Base-by-base conservation (phyloP, 1,140 invertebrate genomes). In the Trichonephila clavipes region DNA sequence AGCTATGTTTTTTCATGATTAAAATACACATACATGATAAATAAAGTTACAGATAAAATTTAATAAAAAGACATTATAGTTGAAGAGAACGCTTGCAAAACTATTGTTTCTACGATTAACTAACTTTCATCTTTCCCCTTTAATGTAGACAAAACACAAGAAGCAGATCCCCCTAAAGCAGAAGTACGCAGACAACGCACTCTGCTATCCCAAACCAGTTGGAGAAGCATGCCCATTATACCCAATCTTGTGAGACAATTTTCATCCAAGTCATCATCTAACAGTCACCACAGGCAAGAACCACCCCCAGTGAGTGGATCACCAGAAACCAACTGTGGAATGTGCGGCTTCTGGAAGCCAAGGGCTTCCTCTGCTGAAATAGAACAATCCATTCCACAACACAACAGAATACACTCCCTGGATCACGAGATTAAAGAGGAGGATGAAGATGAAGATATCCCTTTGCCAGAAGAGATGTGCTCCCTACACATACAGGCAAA, bases 171-270 rank as follows among this genome's bases (percentile, higher is more conserved):
- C 1, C 12, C 40, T 34, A 58, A 83, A 24, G 51, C 61, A 1
- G 81, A 83, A 44, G 59, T 90, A 5, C 66, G 69, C 51, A 19
- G 90, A 21, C 90, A 91, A 21, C 58, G 62, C 24, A 93, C 92
- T 19, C 14, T 94, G n/a, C 59, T 94, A 16, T 91, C 94, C 14
- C 94, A 94, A 34, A 94, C 94, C 12, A 91, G 88, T n/a, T 94
- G 94, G 94, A 72, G 59, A 21, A 94, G 94, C 81, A 86, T 91
- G 59, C 88, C 94, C 1, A 18, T 90, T 19, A 77, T 94, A 6
- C 94, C 88, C 19, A 86, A 40, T n/a, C 62, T 94, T 12, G 21
- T 69, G 16, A n/a, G 92, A 61, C 40, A 66, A 0, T 62, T 93
- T 28, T 93, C 92, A 0, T 81, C 85, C 5, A 69, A 69, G 2